Base-by-base conservation (phyloP, 2,113 vertebrate species). In the Pelodiscus sinensis region DNA sequence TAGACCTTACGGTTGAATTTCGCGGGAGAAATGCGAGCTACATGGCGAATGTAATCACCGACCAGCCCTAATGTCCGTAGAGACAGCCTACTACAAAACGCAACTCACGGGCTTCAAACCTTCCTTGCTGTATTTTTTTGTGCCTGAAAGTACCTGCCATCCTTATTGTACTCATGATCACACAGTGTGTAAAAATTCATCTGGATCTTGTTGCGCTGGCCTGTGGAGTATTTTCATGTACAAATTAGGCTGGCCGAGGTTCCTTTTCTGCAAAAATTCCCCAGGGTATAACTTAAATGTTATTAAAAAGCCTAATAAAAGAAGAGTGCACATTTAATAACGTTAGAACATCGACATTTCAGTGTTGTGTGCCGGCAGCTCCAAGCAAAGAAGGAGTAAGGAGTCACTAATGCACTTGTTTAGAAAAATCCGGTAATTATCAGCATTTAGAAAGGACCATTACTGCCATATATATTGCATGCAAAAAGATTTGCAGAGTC, bases 261-360 rank as follows among this genome's bases (percentile, higher is more conserved):
- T 98, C 95, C 96, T 96, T 97, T 98, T 97, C 97, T 98, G 94
- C 93, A 97, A 96, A 97, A 97, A 97, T 97, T 98, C 97, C 97
- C 98, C 95, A 93, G 97, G 96, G 97, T 97, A 57, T 97, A 97
- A 97, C 98, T 98, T 97, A 98, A 97, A 98, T 97, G 97, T 98
- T 98, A 98, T 98, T 98, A 97, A 98, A 98, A 98, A 97, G 97
- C 96, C 97, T 97, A 98, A 97, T 98, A 98, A 98, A 98, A 98
- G 97, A 97, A 98, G 97, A 98, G 96, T 96, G 97, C 96, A 97
- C 98, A 98, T 98, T 98, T 98, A 98, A 98, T 98, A 98, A 98
- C 96, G 97, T 97, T 98, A 96, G 97, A 97, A 97, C 96, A 97
- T 95, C 95, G 81, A 94, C 65, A 82, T 97, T 96, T 96, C 96